These are phyloP conservation scores for Ceratosolen fusciceps DNA, from an alignment of 1,140 invertebrate species.

Conservation along the genomic window DNA sequence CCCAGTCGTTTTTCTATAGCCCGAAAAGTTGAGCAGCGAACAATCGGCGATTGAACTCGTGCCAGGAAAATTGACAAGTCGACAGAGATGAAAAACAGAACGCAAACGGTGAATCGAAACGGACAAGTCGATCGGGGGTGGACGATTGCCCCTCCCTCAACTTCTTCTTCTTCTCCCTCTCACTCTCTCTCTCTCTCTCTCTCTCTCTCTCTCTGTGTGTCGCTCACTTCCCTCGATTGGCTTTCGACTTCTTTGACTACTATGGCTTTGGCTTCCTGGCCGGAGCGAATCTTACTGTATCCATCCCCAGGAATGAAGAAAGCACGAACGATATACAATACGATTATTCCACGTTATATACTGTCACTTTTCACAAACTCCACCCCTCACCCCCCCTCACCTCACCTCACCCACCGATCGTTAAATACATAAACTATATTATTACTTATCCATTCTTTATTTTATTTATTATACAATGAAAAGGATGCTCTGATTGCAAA, in stretches of 20 bases:
- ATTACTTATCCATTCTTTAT: no score
- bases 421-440: not conserved
- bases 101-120: not conserved
- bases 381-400: no score
- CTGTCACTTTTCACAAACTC: no score
- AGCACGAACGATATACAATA: not conserved
- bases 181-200: no score
- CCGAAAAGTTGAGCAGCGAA: constrained; percentile 22
- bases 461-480: no score
- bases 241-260: constrained; percentile 15
- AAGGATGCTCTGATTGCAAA: no score
- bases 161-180: no score
- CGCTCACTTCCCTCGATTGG: not conserved
- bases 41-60: constrained; percentile 36
- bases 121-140: constrained; percentile 8
- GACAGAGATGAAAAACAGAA: not conserved
- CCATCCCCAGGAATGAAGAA: not conserved
- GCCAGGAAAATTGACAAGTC: constrained; percentile 43
- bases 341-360: no score
- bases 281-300: not conserved
- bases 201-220: no score
- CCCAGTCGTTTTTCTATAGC: constrained; percentile 10
- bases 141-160: constrained; percentile 12
- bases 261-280: constrained; percentile 1
- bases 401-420: no score